Percentiles rank a stretch among this genome's conserved stretches.
These are phyloP conservation scores for rabbit (Oryctolagus cuniculus) DNA, from an alignment of 2,113 vertebrate genomes.

Conservation along the genomic window DNA sequence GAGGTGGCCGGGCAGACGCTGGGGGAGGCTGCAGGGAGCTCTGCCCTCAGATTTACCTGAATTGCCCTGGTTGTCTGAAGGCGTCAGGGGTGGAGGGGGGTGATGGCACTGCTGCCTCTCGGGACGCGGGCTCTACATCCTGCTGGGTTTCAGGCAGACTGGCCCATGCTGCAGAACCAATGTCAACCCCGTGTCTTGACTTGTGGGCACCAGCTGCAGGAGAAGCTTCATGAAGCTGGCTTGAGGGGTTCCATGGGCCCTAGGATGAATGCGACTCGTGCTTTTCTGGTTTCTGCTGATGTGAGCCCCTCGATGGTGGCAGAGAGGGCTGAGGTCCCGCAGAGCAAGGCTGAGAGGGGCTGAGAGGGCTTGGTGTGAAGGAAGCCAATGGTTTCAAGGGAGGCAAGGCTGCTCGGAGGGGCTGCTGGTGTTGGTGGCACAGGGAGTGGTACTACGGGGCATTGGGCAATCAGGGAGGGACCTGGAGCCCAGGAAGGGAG, in stretches of 20 bases:
- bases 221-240: background rate
- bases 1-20: accelerated
- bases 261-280: background rate
- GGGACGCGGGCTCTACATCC: background rate
- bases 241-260: background rate
- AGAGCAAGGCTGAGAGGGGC: background rate
- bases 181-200: background rate
- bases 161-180: background rate
- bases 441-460: background rate
- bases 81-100: no score
- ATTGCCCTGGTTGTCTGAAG: background rate
- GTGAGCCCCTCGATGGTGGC: background rate
- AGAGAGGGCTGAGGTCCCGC: no score
- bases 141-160: background rate
- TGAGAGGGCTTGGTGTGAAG: background rate
- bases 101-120: background rate
- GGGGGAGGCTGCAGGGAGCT: background rate
- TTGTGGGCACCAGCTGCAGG: background rate
- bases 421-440: background rate
- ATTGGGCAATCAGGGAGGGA: background rate
- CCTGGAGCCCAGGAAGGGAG: background rate
- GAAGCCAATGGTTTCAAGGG: background rate
- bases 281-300: background rate
- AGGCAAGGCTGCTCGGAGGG: background rate
- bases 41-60: background rate